Percentiles rank a stretch among this genome's conserved stretches.
Evolutionary conservation across 2,888 invertebrate species (phyloP).

Genomic region (Euzophera pinguis): DNA sequence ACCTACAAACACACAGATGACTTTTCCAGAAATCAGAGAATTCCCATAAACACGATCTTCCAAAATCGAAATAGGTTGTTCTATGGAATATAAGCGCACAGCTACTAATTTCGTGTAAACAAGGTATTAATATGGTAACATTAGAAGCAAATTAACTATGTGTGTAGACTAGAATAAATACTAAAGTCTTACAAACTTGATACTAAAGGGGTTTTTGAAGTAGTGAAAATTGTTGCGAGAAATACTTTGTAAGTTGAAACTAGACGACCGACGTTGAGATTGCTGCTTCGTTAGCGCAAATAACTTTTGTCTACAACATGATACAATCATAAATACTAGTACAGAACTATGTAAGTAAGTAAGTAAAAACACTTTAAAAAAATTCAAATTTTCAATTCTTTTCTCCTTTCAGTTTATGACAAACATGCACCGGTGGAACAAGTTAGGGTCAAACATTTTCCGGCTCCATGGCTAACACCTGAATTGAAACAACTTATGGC

Average conservation of each 20-base stretch:
- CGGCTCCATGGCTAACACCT: too few relatives aligned
- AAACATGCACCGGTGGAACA: too few relatives aligned
- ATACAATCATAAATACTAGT: background rate
- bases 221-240: background rate
- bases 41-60: too few relatives aligned
- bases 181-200: background rate
- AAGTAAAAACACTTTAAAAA: too few relatives aligned
- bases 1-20: background rate
- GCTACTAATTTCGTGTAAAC: background rate
- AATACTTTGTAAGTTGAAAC: slow-evolving; percentile 4
- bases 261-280: background rate
- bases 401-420: too few relatives aligned
- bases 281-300: background rate
- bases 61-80: too few relatives aligned
- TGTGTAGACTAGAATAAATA: slow-evolving; percentile 10
- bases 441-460: too few relatives aligned
- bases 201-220: background rate
- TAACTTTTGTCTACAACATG: background rate
- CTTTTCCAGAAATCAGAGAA: too few relatives aligned
- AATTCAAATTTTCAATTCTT: too few relatives aligned
- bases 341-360: background rate
- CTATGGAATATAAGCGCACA: background rate
- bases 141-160: slow-evolving; percentile 8
- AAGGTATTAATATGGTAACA: background rate
- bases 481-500: too few relatives aligned